These are phyloP conservation scores for Bombyx mori DNA, from an alignment of 1,140 invertebrate species.

Conservation along the genomic window DNA sequence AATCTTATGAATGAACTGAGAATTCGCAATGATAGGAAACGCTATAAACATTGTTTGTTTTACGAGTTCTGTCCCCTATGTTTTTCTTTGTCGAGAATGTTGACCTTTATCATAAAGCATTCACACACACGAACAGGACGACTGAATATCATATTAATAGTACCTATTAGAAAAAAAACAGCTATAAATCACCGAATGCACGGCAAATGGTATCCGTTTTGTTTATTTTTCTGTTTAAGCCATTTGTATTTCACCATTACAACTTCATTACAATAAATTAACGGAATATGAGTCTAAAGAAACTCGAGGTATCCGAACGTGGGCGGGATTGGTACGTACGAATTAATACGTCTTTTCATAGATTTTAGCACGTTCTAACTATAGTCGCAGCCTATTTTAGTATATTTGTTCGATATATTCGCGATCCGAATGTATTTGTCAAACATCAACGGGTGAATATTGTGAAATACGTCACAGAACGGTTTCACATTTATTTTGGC, in stretches of 20 bases:
- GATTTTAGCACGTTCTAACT: slow-evolving; percentile 25
- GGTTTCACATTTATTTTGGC: slow-evolving; percentile 61
- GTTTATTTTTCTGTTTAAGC: neutral
- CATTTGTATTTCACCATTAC: neutral
- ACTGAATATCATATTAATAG: neutral
- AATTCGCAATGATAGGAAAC: neutral
- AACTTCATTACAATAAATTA: slow-evolving; percentile 1
- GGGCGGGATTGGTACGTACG: neutral
- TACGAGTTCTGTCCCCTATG: no score
- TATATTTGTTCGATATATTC: slow-evolving; percentile 33
- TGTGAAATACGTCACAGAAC: slow-evolving; percentile 55
- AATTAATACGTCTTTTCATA: slow-evolving; percentile 6
- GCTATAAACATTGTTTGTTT: no score
- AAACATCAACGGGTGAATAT: slow-evolving; percentile 32
- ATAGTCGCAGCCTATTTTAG: slow-evolving; percentile 10
- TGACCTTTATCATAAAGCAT: neutral
- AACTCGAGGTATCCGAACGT: neutral
- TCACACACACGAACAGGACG: neutral
- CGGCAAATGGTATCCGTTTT: neutral
- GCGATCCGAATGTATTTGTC: slow-evolving; percentile 33
- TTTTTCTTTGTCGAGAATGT: no score
- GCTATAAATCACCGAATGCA: neutral
- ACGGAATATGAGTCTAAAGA: neutral
- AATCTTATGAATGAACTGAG: neutral
- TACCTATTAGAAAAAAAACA: neutral